Conservation (phyloP, 2,888 invertebrate species). For the Nasonovia ribisnigri region DNA sequence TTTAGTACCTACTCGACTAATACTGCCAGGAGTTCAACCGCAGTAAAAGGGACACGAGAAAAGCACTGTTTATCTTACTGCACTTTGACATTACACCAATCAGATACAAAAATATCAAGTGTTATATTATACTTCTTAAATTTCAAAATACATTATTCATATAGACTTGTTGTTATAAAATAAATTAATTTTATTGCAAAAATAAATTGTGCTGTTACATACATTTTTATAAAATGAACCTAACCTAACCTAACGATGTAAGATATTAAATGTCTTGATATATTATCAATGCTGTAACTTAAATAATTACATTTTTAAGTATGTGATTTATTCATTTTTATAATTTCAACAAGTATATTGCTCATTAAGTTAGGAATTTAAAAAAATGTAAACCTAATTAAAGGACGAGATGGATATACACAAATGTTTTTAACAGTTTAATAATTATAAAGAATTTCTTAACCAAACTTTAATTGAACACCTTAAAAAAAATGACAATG, state of each 20-base stretch:
- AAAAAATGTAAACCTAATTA: neutral
- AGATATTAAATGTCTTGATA: neutral
- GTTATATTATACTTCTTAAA: neutral
- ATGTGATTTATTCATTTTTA: neutral
- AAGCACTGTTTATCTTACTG: neutral
- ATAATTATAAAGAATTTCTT: neutral
- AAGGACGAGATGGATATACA: neutral
- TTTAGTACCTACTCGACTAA: constrained; percentile 46
- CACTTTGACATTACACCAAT: neutral
- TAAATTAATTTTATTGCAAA: constrained; percentile 11
- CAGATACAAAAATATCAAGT: constrained; percentile 6
- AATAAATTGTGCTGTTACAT: constrained; percentile 5
- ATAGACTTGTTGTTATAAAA: constrained; percentile 5
- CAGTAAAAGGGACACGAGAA: constrained; percentile 27
- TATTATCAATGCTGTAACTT: neutral
- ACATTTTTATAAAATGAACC: neutral
- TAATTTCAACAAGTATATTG: neutral
- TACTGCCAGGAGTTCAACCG: constrained; percentile 28
- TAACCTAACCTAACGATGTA: neutral
- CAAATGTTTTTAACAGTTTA: neutral
- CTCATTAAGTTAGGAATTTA: neutral
- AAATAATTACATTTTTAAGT: neutral
- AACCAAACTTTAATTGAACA: neutral
- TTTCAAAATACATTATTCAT: constrained; percentile 8
- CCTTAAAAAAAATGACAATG: neutral